Base-by-base conservation (phyloP, 2,113 vertebrate species). In the Zapus hudsonius region DNA sequence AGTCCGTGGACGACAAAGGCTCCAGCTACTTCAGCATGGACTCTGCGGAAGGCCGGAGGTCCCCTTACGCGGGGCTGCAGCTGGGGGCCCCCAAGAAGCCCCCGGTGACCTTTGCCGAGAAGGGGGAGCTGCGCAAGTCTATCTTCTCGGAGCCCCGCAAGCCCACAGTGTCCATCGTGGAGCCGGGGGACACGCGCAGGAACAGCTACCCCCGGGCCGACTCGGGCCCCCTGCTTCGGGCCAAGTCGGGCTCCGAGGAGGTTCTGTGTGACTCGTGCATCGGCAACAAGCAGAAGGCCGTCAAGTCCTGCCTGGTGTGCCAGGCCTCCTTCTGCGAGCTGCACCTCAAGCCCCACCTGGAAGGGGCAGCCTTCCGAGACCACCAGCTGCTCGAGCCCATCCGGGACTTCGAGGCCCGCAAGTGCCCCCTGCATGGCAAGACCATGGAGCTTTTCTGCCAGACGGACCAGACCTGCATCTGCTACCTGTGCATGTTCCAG, bases 261-360 rank as follows among this genome's bases (percentile, higher is more conserved):
- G 98, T 99, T 80, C 96, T 98, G 72, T 99, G 99, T 0, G 99
- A 99, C 96, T 99, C 99, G 92, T 99, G 99, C 97, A 99, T 99
- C 2, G 98, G 98, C 7, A 99, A 98, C 96, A 99, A 98, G 98
- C 98, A 99, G 96, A 99, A 98, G 95, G 99, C 99, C 0, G 98
- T 99, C 57, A 99, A 99, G 97, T 99, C 99, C 69, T 99, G 99
- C 95, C 96, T 99, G 96, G 98, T 99, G 85, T 99, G 99, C 96
- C 98, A 99, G 98, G 99, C 99, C 15, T 99, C 99, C 83, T 99
- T 99, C 98, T 99, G 99, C 0, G 99, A 99, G 93, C 97, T 98
- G 84, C 99, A 99, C 95, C 96, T 99, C 52, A 99, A 99, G 96
- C 98, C 99, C 76, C 99, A 99, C 83, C 98, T 99, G 84, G 98